Evolutionary conservation across 2,888 invertebrate species (phyloP), one percentile per base, ranked within the genome.

Genomic region (Ochropleura leucogaster): DNA sequence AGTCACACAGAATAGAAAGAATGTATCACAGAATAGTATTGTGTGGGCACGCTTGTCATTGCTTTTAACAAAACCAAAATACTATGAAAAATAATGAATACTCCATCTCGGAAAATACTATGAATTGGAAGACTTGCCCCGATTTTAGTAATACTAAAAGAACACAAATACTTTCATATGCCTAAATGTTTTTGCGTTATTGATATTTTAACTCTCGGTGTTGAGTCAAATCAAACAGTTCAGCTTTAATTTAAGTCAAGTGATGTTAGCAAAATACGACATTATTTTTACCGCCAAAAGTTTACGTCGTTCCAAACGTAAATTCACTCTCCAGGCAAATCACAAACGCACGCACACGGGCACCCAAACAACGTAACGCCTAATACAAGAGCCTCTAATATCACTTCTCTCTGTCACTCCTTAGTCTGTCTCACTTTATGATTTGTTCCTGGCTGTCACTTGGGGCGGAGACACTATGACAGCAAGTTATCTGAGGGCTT

Each of bases 401-500:
- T 83, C 77, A 81, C 60, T 55, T 67, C 47, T 70, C 47, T 51
- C 42, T 53, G 14, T 18, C 46, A n/a, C 55, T 59, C 18, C 8
- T 40, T 42, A 49, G 46, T 71, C 30, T 71, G 16, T 65, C 44
- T 84, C 82, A 87, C 82, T 91, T 91, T 51, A 95, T 87, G 63
- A 96, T 96, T 76, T 95, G 94, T 78, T 96, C 96, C 80, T 95
- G 96, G 79, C 96, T 96, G 40, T 94, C 95, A 18, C 93, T 92
- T 3, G 92, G 85, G 9, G 87, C 77, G 0, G 91, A 88, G 74
- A 89, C 72, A 79, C 92, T 91, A 68, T 92, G 93, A 77, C 95
- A 96, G 85, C 96, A 96, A 16, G 93, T 91, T 59, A 96, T 92
- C 78, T 94, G 93, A 0, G 96, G 96, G 72, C 94, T 95, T 53